Evolutionary conservation across 2,888 invertebrate species (phyloP).

Genomic region (Drosophila longiperda): DNA sequence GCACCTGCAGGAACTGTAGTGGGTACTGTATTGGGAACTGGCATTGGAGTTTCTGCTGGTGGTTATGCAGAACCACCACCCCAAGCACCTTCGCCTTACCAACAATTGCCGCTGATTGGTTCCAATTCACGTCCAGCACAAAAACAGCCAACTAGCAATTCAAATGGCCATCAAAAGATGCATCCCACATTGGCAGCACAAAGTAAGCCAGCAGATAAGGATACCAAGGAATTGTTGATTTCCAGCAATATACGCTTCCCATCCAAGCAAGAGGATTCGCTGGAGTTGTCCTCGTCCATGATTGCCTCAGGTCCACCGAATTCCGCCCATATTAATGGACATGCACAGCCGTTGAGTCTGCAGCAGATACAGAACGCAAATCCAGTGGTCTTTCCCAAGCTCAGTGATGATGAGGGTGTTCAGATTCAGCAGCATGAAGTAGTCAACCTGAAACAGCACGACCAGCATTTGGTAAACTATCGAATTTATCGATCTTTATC

Average conservation of each 20-base stretch:
- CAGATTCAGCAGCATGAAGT: slow-evolving; percentile 84
- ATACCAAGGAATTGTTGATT: slow-evolving; percentile 82
- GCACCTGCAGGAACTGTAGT: slow-evolving; percentile 3
- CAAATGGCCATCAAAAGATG: slow-evolving; percentile 8
- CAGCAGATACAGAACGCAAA: slow-evolving; percentile 81
- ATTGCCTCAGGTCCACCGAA: slow-evolving; percentile 64
- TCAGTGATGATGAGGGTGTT: slow-evolving; percentile 63
- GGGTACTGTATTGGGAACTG: slow-evolving; percentile 13
- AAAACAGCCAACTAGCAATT: slow-evolving; percentile 22
- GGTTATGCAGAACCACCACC: slow-evolving; percentile 65
- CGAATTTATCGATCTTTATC: background rate
- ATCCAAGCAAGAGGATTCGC: slow-evolving; percentile 72
- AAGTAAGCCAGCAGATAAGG: slow-evolving; percentile 32
- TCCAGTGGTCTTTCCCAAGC: slow-evolving; percentile 82
- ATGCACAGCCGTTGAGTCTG: slow-evolving; percentile 83
- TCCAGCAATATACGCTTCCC: slow-evolving; percentile 84
- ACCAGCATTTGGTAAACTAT: slow-evolving; percentile 78
- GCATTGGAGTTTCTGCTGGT: slow-evolving; percentile 4
- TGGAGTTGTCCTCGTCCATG: slow-evolving; percentile 60
- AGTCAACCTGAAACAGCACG: slow-evolving; percentile 81
- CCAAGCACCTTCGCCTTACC: slow-evolving; percentile 78
- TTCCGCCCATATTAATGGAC: slow-evolving; percentile 82
- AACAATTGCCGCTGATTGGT: slow-evolving; percentile 77
- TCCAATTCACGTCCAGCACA: slow-evolving; percentile 51
- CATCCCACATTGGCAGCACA: slow-evolving; percentile 7